phyloP scores from a whole-genome alignment of 2,888 invertebrate species.

The Holacanthella duospinosa region DNA sequence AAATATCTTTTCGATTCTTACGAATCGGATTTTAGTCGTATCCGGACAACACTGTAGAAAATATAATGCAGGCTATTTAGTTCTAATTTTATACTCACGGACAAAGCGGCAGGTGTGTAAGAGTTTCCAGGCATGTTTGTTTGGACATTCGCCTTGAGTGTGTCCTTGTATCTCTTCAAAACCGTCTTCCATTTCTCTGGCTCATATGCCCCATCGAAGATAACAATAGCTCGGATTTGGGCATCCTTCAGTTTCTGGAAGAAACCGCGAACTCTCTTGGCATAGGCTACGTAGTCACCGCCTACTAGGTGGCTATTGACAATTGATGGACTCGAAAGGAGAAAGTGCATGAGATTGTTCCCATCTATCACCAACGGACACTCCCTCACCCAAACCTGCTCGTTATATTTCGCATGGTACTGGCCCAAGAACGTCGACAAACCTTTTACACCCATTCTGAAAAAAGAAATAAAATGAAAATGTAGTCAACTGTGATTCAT shows the following conservation, averaged over 20 bases:
- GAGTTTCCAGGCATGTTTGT: constrained; percentile 22
- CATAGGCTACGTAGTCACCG: constrained; percentile 72
- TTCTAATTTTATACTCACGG: constrained; percentile 14
- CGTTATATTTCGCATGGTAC: constrained; percentile 54
- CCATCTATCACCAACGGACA: constrained; percentile 68
- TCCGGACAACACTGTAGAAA: no score
- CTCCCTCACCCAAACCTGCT: constrained; percentile 55
- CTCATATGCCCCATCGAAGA: constrained; percentile 72
- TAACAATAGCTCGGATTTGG: constrained; percentile 58
- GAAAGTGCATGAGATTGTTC: constrained; percentile 60
- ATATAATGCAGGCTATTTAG: no score
- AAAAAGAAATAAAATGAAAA: no score
- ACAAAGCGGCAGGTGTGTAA: constrained; percentile 22
- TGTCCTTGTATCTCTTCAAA: constrained; percentile 29
- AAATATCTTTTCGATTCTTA: no score
- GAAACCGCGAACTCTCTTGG: constrained; percentile 54
- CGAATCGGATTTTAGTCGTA: no score
- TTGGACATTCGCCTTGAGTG: constrained; percentile 26
- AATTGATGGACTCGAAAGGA: constrained; percentile 10
- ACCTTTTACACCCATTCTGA: constrained; percentile 84
- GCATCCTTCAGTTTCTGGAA: constrained; percentile 60
- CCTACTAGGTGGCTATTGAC: constrained; percentile 51
- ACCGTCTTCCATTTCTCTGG: constrained; percentile 59
- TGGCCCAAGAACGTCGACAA: constrained; percentile 66
- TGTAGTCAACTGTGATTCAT: no score